Base-by-base conservation (phyloP, 2,888 invertebrate genomes). In the Kuschelorhynchus macadamiae region DNA sequence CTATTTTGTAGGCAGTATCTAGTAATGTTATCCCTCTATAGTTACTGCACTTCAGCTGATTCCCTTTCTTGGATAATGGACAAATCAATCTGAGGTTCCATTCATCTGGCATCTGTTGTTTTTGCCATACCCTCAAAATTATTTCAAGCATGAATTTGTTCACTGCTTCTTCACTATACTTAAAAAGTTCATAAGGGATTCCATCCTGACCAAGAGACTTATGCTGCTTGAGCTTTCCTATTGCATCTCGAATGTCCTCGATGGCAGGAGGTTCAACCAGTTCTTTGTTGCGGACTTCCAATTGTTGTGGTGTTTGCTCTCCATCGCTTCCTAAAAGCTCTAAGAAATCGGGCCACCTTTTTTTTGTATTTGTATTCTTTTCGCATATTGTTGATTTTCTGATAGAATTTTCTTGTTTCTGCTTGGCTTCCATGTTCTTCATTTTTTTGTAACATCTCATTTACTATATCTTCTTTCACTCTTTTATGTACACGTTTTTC, bases 41-140 rank as follows among this genome's bases (percentile, higher is more conserved):
- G 47, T 21, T 18, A 21, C 47, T 47, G 47, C 32, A 25, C 17
- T 21, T 32, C 50, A 50, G 11, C 50, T 50, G 50, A 30, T 32
- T 32, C 5, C 44, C 50, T 25, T 50, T 50, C 21, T 50, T 50
- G 50, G 25, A 25, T 14, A 50, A 25, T 25, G 21, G 32, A 25
- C 50, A 50, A 25, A 36, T 36, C 2, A 36, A 7, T 11, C 44
- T 3, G 2, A 44, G 16, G 44, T 44, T 44, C 44, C 44, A 44
- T 16, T 44, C 14, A 5, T 21, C 12, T 21, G 9, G 14, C 50
- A 25, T 14, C 8, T 25, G 12, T 50, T 50, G 25, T 11, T 12
- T 7, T 25, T 12, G 50, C 32, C 50, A 21, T 2, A 50, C 50
- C 9, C 21, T 50, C 21, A 2, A 25, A 18, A 50, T 50, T 21